These are phyloP conservation scores for Polyodon spathula DNA, from an alignment of 2,113 vertebrate species.

Conservation along the genomic window DNA sequence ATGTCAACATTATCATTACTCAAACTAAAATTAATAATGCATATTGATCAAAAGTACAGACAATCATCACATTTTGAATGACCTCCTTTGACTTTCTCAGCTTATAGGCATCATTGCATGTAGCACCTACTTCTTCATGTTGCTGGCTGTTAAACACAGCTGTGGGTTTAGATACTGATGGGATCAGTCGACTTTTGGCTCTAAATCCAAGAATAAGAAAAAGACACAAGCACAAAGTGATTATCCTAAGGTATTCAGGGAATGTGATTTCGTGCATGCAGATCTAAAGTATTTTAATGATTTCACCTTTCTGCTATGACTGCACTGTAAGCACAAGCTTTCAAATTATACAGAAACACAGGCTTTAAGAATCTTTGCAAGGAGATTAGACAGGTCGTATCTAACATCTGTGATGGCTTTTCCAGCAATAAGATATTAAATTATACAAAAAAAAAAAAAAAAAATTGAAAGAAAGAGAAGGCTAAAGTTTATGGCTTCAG, in stretches of 20 bases:
- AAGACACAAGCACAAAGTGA: background rate
- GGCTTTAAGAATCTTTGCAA: conserved; percentile 14
- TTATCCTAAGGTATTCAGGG: background rate
- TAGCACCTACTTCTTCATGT: too few relatives aligned
- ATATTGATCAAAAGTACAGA: too few relatives aligned
- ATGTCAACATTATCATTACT: too few relatives aligned
- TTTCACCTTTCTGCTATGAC: conserved; percentile 9
- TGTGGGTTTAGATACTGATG: background rate
- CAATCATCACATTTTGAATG: too few relatives aligned
- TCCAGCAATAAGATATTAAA: conserved; percentile 5
- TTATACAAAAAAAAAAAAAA: background rate
- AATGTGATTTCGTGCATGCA: background rate
- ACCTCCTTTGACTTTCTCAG: too few relatives aligned
- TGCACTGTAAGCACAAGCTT: conserved; percentile 10
- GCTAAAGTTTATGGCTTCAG: conserved; percentile 22
- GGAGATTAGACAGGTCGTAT: conserved; percentile 15
- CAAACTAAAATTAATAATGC: too few relatives aligned
- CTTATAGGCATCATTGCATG: background rate
- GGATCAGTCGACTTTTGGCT: background rate
- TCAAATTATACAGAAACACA: conserved; percentile 13
- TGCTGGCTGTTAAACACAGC: background rate
- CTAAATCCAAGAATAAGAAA: background rate
- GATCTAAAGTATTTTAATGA: background rate
- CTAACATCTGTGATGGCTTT: conserved; percentile 26
- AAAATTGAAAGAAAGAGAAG: background rate